Conservation (phyloP, 1,140 invertebrate species). For the Bombus turneri region DNA sequence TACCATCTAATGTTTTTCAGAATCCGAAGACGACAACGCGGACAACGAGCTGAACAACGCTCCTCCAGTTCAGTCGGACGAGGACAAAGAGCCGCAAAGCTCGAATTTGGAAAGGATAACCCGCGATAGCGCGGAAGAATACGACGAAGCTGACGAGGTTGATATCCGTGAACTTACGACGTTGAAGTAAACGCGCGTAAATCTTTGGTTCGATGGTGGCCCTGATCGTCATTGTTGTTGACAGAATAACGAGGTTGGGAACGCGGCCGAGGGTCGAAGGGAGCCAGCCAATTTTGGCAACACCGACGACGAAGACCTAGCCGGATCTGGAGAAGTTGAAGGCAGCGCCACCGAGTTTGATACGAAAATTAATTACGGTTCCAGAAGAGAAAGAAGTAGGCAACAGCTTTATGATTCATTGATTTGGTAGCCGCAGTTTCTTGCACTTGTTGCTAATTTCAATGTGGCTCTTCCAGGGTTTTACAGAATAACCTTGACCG, state of each 20-base stretch:
- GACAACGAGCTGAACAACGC: not conserved
- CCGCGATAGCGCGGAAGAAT: constrained; percentile 47
- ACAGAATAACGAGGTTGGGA: constrained; percentile 55
- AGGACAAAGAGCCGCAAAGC: not conserved
- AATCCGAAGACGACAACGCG: not conserved
- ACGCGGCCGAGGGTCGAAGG: constrained; percentile 48
- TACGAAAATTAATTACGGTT: not conserved
- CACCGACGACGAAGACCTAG: constrained; percentile 74
- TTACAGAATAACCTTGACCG: constrained; percentile 75
- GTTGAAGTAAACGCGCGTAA: no score
- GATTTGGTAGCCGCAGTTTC: not conserved
- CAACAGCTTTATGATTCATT: not conserved
- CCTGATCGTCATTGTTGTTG: not conserved
- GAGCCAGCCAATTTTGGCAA: constrained; percentile 46
- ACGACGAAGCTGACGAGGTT: constrained; percentile 44
- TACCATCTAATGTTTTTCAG: not conserved
- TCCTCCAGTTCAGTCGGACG: not conserved
- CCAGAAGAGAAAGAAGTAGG: constrained; percentile 60
- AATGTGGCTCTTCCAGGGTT: constrained; percentile 66
- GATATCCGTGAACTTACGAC: not conserved
- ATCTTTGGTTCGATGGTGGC: no score
- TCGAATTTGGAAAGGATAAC: constrained; percentile 36
- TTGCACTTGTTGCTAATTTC: not conserved
- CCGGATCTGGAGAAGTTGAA: constrained; percentile 72
- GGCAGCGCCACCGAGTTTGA: constrained; percentile 64